Conservation (phyloP, 2,797 vertebrate genomes). For the Pseudochromis fuscus region DNA sequence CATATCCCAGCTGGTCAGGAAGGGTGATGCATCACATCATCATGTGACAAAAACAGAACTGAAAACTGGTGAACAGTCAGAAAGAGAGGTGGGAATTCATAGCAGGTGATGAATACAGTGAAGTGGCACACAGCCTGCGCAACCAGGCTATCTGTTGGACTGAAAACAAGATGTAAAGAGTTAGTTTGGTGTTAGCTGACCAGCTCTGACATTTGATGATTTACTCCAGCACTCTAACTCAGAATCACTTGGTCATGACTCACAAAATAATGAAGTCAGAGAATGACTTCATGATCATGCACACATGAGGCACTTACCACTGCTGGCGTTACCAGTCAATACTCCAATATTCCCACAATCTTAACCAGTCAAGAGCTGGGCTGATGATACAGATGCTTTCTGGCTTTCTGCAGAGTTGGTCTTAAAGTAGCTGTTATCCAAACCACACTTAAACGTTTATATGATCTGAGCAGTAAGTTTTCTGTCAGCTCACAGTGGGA, state of each 20-base stretch:
- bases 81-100: background rate
- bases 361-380: no score
- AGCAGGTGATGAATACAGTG: background rate
- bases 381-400: background rate
- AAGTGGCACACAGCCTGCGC: background rate
- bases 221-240: background rate
- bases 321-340: background rate
- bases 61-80: background rate
- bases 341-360: background rate
- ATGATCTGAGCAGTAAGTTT: background rate
- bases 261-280: constrained; percentile 34
- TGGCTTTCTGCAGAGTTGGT: background rate
- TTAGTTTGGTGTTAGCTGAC: background rate
- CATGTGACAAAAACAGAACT: background rate
- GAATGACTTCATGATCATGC: constrained; percentile 1
- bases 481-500: background rate
- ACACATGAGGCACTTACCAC: background rate
- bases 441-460: background rate
- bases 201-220: background rate
- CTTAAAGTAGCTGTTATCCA: background rate
- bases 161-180: background rate
- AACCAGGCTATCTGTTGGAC: background rate
- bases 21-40: background rate
- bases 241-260: constrained; percentile 48
- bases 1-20: background rate